Percentiles rank a stretch among this genome's conserved stretches.
phyloP scores from a whole-genome alignment of 1,140 invertebrate genomes.

The Sinonovacula constricta region DNA sequence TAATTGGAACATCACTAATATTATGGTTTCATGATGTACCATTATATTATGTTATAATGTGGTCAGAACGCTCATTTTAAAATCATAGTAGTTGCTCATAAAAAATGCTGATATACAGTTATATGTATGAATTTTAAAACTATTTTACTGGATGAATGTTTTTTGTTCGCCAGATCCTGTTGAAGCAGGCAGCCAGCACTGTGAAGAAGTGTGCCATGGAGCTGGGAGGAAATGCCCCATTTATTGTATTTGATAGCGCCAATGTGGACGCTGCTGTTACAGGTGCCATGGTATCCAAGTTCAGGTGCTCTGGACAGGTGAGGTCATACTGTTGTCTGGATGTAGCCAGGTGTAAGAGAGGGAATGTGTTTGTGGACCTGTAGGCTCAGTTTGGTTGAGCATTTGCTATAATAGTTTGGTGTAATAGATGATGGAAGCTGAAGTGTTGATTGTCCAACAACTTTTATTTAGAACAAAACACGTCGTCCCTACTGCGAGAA shows the following conservation, averaged over 20 bases:
- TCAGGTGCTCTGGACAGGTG: slow-evolving; percentile 94
- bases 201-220: slow-evolving; percentile 95
- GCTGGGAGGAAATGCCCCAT: slow-evolving; percentile 98
- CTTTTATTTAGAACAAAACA: no score
- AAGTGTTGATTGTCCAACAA: no score
- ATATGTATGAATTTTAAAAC: neutral
- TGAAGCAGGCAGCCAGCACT: slow-evolving; percentile 89
- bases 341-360: slow-evolving; percentile 86
- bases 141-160: neutral
- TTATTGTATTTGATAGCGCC: slow-evolving; percentile 97
- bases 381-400: no score
- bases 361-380: no score
- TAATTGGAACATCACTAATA: neutral
- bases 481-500: no score
- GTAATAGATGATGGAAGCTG: no score
- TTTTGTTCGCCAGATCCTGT: slow-evolving; percentile 84
- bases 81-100: no score
- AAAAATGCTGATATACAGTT: no score
- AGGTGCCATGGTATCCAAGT: slow-evolving; percentile 94
- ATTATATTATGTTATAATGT: no score
- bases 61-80: no score
- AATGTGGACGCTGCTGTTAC: slow-evolving; percentile 92
- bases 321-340: slow-evolving; percentile 90
- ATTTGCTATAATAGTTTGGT: no score
- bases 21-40: no score